Evolutionary conservation across 2,888 invertebrate species (phyloP).

Genomic region (Acrobasis repandana): DNA sequence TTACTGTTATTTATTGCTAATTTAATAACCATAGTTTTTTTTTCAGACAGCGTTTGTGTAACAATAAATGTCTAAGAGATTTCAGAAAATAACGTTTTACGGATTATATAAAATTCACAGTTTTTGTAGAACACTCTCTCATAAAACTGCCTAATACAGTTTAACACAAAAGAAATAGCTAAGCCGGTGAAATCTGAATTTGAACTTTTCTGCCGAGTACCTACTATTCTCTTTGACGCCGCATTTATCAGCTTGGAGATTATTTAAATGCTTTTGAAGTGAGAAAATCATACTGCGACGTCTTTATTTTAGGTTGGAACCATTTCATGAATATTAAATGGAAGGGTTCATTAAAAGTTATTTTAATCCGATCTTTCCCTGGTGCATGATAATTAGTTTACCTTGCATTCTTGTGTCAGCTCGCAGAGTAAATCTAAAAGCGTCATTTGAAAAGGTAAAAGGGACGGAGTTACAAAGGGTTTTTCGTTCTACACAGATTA

Average conservation of each 20-base stretch:
- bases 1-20: too few species aligned
- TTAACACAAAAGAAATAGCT: constrained; percentile 4
- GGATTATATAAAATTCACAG: not conserved
- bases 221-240: constrained; percentile 25
- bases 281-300: constrained; percentile 34
- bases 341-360: constrained; percentile 58
- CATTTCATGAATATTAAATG: constrained; percentile 57
- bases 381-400: constrained; percentile 54
- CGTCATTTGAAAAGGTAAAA: constrained; percentile 21
- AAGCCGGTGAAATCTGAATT: constrained; percentile 15
- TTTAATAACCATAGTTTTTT: too few species aligned
- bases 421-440: constrained; percentile 19
- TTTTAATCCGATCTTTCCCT: constrained; percentile 52
- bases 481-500: constrained; percentile 40
- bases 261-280: constrained; percentile 36
- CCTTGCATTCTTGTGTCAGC: constrained; percentile 38
- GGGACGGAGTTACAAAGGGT: constrained; percentile 16
- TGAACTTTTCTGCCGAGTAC: constrained; percentile 11
- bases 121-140: not conserved
- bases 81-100: not conserved
- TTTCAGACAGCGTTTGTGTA: too few species aligned
- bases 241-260: constrained; percentile 33
- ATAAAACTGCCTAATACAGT: constrained; percentile 1
- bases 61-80: too few species aligned
- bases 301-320: constrained; percentile 44